Conservation (phyloP, 2,888 invertebrate genomes). For the Andrena hattorfiana region DNA sequence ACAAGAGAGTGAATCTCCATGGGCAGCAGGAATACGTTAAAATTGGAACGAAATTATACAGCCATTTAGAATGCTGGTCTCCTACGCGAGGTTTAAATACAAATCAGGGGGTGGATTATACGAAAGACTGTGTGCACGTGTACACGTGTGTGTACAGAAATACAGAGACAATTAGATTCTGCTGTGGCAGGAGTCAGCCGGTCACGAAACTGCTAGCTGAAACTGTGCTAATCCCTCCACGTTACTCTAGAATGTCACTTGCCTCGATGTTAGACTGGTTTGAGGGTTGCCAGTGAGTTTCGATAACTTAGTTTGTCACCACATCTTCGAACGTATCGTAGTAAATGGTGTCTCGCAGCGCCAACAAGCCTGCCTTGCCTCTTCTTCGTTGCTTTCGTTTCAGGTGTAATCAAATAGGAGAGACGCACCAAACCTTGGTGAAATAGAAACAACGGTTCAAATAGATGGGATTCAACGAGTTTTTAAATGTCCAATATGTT, state of each 20-base stretch:
- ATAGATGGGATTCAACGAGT: no score
- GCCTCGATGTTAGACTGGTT: constrained; percentile 52
- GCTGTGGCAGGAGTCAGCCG: constrained; percentile 58
- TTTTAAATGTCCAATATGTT: no score
- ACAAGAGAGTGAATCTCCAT: no score
- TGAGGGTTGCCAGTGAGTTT: constrained; percentile 60
- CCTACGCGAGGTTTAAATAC: constrained; percentile 23
- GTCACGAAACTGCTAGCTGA: constrained; percentile 65
- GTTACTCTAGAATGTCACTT: constrained; percentile 58
- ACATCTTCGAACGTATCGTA: constrained; percentile 53
- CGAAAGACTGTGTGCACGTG: background rate
- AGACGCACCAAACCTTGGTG: no score
- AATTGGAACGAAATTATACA: no score
- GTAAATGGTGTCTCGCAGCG: constrained; percentile 34
- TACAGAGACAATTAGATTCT: constrained; percentile 55
- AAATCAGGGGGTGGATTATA: constrained; percentile 48
- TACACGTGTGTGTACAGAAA: constrained; percentile 4
- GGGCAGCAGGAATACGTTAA: no score
- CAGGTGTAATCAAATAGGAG: no score
- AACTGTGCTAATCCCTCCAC: constrained; percentile 66
- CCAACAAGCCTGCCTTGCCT: background rate
- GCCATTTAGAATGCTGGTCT: constrained; percentile 6
- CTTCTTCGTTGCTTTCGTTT: background rate
- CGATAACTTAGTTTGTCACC: constrained; percentile 66
- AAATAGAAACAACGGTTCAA: no score